Base-by-base conservation (phyloP, 2,797 vertebrate genomes). In the Crenichthys baileyi region DNA sequence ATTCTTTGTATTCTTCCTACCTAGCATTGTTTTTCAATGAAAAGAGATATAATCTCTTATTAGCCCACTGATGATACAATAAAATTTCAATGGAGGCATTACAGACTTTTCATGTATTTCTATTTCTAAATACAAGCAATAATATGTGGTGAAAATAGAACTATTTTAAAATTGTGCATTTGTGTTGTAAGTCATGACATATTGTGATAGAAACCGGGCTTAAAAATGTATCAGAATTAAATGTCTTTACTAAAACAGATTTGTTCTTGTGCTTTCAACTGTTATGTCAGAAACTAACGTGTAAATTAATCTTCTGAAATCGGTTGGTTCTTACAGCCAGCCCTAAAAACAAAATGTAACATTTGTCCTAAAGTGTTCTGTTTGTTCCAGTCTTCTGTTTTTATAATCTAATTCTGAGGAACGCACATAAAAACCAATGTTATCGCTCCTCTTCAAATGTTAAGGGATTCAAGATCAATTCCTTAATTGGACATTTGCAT, bases 401-500 rank as follows among this genome's bases (percentile, higher is more conserved):
- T 83, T n/a, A 51, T 77, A 73, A 73, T 86, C 83, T 90, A 87
- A 93, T 90, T 75, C 70, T 86, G 77, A 89, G 86, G 75, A 73
- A 72, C 83, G 77, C 85, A 85, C 89, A 79, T 81, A 75, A 83
- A 89, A 87, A 80, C 77, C 70, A 85, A 56, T 83, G 88, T 93
- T 91, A 91, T 84, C 67, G 61, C 84, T 83, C 78, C 79, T 77
- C 81, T 50, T 51, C 77, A 94, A 93, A 94, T 95, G 94, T 93
- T 93, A 93, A 93, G 82, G 83, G 86, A 92, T 93, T 85, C 92
- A 87, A 90, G 93, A 94, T 94, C 92, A 87, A 94, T 92, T 81
- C 75, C 78, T 85, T 89, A 90, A 94, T 93, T 92, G 86, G 92
- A 93, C 90, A 93, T 94, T 94, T 93, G 92, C 90, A 93, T 94